Conservation (phyloP, 1,140 invertebrate genomes). For the Diabrotica virgifera region DNA sequence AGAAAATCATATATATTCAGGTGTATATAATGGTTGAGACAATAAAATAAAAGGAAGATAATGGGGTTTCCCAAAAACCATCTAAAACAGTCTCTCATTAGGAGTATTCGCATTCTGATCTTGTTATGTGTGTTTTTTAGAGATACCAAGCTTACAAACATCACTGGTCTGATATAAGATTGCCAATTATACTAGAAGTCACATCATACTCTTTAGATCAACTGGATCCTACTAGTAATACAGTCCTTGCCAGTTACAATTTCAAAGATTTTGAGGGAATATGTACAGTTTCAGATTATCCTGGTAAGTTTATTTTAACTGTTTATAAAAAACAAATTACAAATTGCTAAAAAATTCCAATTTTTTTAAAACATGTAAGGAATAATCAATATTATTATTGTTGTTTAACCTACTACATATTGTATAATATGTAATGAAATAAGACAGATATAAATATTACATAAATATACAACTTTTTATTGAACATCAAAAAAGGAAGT, state of each 20-base stretch:
- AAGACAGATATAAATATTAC: too few relatives aligned
- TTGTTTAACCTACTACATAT: too few relatives aligned
- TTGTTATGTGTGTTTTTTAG: conserved; percentile 52
- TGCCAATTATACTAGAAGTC: conserved; percentile 86
- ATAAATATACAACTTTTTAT: too few relatives aligned
- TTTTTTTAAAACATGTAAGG: too few relatives aligned
- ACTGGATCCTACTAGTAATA: conserved; percentile 79
- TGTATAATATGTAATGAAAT: too few relatives aligned
- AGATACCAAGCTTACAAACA: conserved; percentile 89
- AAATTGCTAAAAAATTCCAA: too few relatives aligned
- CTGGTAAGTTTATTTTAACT: conserved; percentile 32
- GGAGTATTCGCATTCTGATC: not conserved
- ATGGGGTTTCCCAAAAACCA: not conserved
- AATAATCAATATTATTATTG: too few relatives aligned
- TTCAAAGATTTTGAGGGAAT: conserved; percentile 91
- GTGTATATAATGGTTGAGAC: too few relatives aligned
- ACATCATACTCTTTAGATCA: conserved; percentile 88
- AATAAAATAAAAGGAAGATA: too few relatives aligned
- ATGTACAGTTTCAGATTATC: conserved; percentile 57
- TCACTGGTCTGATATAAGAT: conserved; percentile 89
- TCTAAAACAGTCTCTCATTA: not conserved
- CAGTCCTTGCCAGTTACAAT: conserved; percentile 80
- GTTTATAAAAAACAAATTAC: too few relatives aligned
- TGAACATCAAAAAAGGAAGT: too few relatives aligned
- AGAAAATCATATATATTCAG: too few relatives aligned